Evolutionary conservation across 2,888 invertebrate species (phyloP), one percentile per base, ranked within the genome.

Genomic region (Clistopyga incitator): DNA sequence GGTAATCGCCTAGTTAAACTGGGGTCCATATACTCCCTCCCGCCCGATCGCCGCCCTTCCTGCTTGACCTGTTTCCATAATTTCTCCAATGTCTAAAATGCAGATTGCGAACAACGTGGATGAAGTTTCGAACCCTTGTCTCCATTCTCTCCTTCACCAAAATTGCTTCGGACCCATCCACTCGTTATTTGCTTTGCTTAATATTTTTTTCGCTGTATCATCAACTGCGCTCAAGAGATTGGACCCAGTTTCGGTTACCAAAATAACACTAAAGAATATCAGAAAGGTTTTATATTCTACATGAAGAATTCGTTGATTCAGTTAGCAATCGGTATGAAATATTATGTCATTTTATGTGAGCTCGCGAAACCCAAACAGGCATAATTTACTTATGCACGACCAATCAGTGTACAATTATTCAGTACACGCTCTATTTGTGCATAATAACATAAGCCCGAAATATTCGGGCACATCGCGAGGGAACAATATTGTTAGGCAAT

Each of bases 61-160:
- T 56, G 56, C 23, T 56, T 56, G 56, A 56, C 25, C 23, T 25
- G 56, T 56, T 25, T 56, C 25, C 56, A 56, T 56, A 25, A 56
- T 56, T 25, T 15, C 25, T 25, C 15, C 56, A 25, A 25, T 25
- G 25, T 56, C 25, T 13, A 25, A 25, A 56, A 56, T 56, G 25
- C 13, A 56, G 25, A 56, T 56, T 56, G 56, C 56, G 23, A 56
- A 13, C 56, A 56, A 56, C 25, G 56, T 25, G 56, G 56, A 15
- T 50, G n/a, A 8, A 18, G 6, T n/a, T 15, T 25, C 11, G 23
- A 54, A 23, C 54, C 54, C 54, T 54, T 54, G 54, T n/a, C 20
- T 6, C 15, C 25, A 56, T 56, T 56, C 15, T 23, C 25, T 25
- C 15, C 25, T 56, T 56, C 56, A 15, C 23, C 11, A 25, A 56